phyloP scores from a whole-genome alignment of 2,888 invertebrate species.

The Xestia c-nigrum region DNA sequence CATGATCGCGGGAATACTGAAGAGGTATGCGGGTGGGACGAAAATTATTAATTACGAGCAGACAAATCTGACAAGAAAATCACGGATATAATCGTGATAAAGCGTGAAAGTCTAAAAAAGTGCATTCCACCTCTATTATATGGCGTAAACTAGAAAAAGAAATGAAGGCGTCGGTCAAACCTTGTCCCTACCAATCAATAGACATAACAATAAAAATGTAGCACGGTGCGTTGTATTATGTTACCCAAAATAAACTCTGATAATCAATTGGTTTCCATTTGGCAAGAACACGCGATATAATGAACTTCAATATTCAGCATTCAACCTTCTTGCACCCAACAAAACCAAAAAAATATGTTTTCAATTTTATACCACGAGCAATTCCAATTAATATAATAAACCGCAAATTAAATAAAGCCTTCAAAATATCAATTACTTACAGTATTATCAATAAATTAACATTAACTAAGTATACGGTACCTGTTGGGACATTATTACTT shows the following conservation, averaged over 20 bases:
- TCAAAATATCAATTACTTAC: slow-evolving; percentile 16
- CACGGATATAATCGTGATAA: too few relatives aligned
- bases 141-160: not conserved
- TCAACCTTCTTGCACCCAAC: not conserved
- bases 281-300: not conserved
- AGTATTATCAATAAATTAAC: slow-evolving; percentile 20
- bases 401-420: not conserved
- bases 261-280: not conserved
- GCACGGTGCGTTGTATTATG: too few relatives aligned
- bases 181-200: not conserved
- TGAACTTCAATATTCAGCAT: not conserved
- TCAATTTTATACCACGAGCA: not conserved
- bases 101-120: too few relatives aligned
- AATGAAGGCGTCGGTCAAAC: not conserved
- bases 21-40: too few relatives aligned
- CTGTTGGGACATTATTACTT: slow-evolving; percentile 24
- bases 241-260: not conserved
- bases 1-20: too few relatives aligned
- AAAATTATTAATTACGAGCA: too few relatives aligned
- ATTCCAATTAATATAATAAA: not conserved
- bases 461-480: slow-evolving; percentile 29
- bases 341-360: not conserved
- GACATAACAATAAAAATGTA: not conserved
- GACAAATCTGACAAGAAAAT: too few relatives aligned
- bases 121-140: not conserved